Evolutionary conservation across 2,113 vertebrate species (phyloP).

Genomic region (Onychostoma macrolepis): DNA sequence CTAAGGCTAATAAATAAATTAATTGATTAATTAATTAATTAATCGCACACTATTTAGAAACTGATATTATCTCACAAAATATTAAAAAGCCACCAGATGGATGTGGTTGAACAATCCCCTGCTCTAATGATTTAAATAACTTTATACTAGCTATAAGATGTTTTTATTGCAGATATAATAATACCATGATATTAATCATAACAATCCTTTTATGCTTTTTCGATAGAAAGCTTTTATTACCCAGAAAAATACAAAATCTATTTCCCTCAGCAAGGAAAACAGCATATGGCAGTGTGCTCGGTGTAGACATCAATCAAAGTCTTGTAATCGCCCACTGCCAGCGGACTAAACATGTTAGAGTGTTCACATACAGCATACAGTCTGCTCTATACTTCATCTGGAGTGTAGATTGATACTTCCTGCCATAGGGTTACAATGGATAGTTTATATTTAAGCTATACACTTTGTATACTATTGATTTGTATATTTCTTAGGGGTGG

Average conservation of each 20-base stretch:
- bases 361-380: constrained; percentile 45
- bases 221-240: background rate
- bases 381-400: background rate
- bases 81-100: background rate
- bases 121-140: background rate
- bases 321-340: constrained; percentile 11
- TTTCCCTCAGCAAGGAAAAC: background rate
- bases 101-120: background rate
- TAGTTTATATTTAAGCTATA: constrained; percentile 1
- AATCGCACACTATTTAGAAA: background rate
- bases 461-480: constrained; percentile 41
- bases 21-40: background rate
- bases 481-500: constrained; percentile 34
- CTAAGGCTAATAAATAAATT: background rate
- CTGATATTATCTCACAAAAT: background rate
- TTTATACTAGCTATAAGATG: background rate
- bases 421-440: constrained; percentile 31
- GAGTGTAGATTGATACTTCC: constrained; percentile 16
- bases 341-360: constrained; percentile 48
- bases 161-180: background rate
- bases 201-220: background rate
- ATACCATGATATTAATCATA: background rate
- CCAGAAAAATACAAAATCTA: background rate
- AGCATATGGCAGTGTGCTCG: background rate
- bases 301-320: constrained; percentile 3